A percentile compares a stretch with the other conserved stretches of the same genome.
phyloP scores from a whole-genome alignment of 2,113 vertebrate genomes.

The Sebastes schlegelii region DNA sequence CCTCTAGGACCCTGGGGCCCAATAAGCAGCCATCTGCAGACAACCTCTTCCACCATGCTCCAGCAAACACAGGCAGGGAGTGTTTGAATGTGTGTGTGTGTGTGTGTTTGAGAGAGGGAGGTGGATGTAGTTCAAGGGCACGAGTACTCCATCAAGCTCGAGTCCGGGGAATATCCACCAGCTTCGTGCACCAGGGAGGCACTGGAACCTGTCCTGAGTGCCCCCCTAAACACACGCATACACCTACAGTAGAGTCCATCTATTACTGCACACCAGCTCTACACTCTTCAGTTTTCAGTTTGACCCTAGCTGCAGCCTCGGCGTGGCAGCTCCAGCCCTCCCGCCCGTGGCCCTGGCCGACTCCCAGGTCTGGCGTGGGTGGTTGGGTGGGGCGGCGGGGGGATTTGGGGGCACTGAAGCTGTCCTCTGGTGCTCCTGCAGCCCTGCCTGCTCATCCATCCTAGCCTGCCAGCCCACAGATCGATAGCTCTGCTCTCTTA shows the following conservation, averaged over 20 bases:
- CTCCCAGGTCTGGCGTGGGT: conserved; percentile 63
- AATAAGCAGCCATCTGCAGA: conserved; percentile 87
- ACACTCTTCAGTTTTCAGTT: conserved; percentile 24
- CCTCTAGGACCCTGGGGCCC: conserved; percentile 80
- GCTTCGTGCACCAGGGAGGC: conserved; percentile 39
- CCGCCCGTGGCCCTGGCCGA: conserved; percentile 48
- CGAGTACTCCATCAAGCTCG: conserved; percentile 78
- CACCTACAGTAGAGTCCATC: conserved; percentile 22
- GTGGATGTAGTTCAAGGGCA: conserved; percentile 79
- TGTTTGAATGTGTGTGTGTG: conserved; percentile 57
- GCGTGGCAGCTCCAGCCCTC: conserved; percentile 40
- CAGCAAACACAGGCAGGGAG: conserved; percentile 67
- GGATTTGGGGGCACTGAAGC: conserved; percentile 67
- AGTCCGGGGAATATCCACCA: conserved; percentile 75
- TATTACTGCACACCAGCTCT: conserved; percentile 23
- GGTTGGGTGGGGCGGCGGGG: conserved; percentile 59
- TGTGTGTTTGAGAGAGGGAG: conserved; percentile 50
- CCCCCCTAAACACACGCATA: conserved; percentile 22
- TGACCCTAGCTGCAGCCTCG: conserved; percentile 53
- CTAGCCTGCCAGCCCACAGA: conserved; percentile 81
- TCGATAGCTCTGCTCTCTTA: conserved; percentile 85
- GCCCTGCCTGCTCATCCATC: conserved; percentile 83
- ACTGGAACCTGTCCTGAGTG: conserved; percentile 40
- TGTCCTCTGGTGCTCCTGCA: conserved; percentile 80
- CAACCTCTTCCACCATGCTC: conserved; percentile 80